A percentile compares a stretch with the other conserved stretches of the same genome.
phyloP scores from a whole-genome alignment of 2,113 vertebrate genomes.

The Trinectes maculatus region DNA sequence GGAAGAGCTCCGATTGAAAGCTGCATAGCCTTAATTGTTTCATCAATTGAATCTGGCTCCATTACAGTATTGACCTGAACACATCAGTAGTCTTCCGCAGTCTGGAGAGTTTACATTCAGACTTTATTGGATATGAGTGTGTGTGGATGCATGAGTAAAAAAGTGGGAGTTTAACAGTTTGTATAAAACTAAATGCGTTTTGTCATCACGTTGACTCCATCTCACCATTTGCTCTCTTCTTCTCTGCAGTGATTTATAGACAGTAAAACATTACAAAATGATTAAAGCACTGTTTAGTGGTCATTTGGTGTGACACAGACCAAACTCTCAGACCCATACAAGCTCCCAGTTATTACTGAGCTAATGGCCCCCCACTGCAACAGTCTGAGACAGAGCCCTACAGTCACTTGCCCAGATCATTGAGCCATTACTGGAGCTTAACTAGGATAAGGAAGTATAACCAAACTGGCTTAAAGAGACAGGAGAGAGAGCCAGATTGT shows the following conservation, averaged over 20 bases:
- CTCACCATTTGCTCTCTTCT: slow-evolving; percentile 1
- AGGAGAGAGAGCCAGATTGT: background rate
- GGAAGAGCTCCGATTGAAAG: slow-evolving; percentile 12
- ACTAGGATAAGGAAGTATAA: slow-evolving; percentile 28
- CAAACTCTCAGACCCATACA: slow-evolving; percentile 47
- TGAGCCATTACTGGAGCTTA: slow-evolving; percentile 44
- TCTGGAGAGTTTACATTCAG: slow-evolving; percentile 32
- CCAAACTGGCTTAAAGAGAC: slow-evolving; percentile 17
- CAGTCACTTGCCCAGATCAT: slow-evolving; percentile 52
- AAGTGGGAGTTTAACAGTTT: no score
- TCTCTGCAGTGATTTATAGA: slow-evolving; percentile 17
- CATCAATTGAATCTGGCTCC: slow-evolving; percentile 21
- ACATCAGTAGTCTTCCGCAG: slow-evolving; percentile 3
- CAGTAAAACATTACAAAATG: slow-evolving; percentile 32
- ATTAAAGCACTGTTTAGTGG: no score
- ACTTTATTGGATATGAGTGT: background rate
- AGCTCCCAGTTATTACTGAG: slow-evolving; percentile 49
- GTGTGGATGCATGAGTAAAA: background rate
- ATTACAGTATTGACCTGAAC: slow-evolving; percentile 27
- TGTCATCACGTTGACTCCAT: background rate
- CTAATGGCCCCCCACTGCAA: slow-evolving; percentile 62
- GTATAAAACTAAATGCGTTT: no score
- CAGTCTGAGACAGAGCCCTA: slow-evolving; percentile 39
- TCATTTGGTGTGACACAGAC: slow-evolving; percentile 30
- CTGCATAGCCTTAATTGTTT: slow-evolving; percentile 24